Evolutionary conservation across 1,140 invertebrate genomes (phyloP), one percentile per base, ranked within the genome.

Genomic region (Aphidius ervi): DNA sequence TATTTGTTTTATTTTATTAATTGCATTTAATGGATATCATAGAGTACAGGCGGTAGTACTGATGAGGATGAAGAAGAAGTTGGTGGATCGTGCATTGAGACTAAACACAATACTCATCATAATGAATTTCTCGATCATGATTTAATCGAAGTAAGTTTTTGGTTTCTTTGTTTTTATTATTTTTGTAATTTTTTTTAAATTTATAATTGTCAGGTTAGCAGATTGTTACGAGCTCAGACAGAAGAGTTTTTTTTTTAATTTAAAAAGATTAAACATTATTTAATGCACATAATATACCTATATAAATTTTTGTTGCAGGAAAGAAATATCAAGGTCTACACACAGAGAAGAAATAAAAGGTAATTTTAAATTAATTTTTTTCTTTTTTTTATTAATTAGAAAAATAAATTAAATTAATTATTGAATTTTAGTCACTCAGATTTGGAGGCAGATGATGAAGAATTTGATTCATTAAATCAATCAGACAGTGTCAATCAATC

Each of bases 21-120:
- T 53, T 31, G 16, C 16, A 16, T 16, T 16, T 16, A 1, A 16
- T 16, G 55, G 49, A 63, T 63, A 55, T 55, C 68, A 59, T 67
- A 86, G 85, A 86, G 85, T 63, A 86, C 85, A 59, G 85, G 85
- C 62, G 85, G 85, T 66, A 85, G 83, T 66, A 79, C 85, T 62
- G 85, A 84, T 65, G 85, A 86, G 70, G 85, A 85, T 67, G 84
- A 85, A 66, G 82, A 82, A 62, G 80, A 82, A 65, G 72, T 71
- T 61, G 67, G 70, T 61, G 67, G 74, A 60, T 70, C 70, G 68
- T 69, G 72, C 63, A 64, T 79, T 64, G 78, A 78, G 71, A 79
- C 75, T 56, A 78, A 74, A 59, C 66, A 74, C 57, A 82, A 85
- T 73, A 85, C 83, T 47, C 75, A 78, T 43, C 81, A 81, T 65